A percentile compares a stretch with the other conserved stretches of the same genome.
Evolutionary conservation across 2,797 vertebrate genomes (phyloP).

Genomic region (Cyprinella venusta): DNA sequence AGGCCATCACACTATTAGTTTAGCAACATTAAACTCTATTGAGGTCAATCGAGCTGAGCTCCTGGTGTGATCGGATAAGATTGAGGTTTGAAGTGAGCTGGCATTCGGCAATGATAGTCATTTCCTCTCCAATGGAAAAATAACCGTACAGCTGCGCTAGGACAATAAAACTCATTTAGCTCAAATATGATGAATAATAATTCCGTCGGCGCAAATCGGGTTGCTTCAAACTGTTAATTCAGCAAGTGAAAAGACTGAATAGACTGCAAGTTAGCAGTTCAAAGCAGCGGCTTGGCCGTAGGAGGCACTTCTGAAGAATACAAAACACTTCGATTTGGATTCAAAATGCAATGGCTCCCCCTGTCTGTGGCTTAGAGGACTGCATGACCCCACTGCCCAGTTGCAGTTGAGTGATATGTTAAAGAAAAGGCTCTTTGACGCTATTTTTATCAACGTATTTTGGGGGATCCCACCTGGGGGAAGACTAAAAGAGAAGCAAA

Average conservation of each 20-base stretch:
- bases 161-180: neutral
- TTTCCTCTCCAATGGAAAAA: neutral
- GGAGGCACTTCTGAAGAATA: slow-evolving; percentile 31
- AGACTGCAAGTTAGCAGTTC: neutral
- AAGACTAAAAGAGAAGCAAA: neutral
- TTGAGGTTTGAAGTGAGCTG: neutral
- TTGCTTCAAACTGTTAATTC: neutral
- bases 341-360: slow-evolving; percentile 15
- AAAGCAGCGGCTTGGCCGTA: neutral
- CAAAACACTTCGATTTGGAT: neutral
- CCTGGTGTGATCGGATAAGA: neutral
- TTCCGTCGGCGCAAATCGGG: neutral
- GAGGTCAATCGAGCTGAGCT: neutral
- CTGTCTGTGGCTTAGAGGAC: neutral
- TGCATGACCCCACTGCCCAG: neutral
- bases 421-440: neutral
- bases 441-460: neutral
- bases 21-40: neutral
- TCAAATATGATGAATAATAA: neutral
- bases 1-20: neutral
- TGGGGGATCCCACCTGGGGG: neutral
- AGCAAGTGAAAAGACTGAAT: slow-evolving; percentile 29
- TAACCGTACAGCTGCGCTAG: neutral
- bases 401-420: neutral
- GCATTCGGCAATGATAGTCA: neutral